Conservation (phyloP, 1,140 invertebrate species). For the Bombus haemorrhoidalis region DNA sequence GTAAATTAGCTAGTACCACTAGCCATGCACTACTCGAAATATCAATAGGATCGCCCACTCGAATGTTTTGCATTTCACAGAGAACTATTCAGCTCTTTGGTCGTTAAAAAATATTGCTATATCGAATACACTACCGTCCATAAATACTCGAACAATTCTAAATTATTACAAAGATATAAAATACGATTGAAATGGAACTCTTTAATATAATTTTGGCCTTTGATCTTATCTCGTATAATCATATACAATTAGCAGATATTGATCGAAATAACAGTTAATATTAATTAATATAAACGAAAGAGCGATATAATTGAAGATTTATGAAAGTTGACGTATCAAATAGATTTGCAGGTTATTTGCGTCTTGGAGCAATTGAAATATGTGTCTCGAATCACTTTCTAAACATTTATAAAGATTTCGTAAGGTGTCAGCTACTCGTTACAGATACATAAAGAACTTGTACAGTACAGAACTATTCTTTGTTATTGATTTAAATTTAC, state of each 20-base stretch:
- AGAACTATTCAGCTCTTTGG: not conserved
- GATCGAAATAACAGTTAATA: not conserved
- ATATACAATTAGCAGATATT: too few relatives aligned
- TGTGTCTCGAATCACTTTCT: not conserved
- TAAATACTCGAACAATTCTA: not conserved
- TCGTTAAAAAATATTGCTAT: not conserved
- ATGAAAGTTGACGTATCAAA: not conserved
- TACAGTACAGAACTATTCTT: not conserved
- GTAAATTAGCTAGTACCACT: not conserved
- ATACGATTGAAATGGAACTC: too few relatives aligned
- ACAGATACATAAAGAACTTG: not conserved
- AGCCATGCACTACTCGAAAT: not conserved
- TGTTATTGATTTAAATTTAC: not conserved
- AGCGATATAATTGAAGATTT: not conserved
- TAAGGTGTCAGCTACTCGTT: not conserved
- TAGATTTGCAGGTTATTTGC: not conserved
- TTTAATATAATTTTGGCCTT: not conserved
- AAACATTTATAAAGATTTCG: not conserved
- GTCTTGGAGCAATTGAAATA: not conserved
- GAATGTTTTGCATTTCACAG: not conserved
- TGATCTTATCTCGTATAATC: not conserved
- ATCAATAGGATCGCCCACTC: not conserved
- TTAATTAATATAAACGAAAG: too few relatives aligned
- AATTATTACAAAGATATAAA: not conserved
- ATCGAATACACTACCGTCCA: not conserved